A percentile compares a stretch with the other conserved stretches of the same genome.
phyloP scores from a whole-genome alignment of 1,140 invertebrate genomes.

The Panagrolaimus sp. region DNA sequence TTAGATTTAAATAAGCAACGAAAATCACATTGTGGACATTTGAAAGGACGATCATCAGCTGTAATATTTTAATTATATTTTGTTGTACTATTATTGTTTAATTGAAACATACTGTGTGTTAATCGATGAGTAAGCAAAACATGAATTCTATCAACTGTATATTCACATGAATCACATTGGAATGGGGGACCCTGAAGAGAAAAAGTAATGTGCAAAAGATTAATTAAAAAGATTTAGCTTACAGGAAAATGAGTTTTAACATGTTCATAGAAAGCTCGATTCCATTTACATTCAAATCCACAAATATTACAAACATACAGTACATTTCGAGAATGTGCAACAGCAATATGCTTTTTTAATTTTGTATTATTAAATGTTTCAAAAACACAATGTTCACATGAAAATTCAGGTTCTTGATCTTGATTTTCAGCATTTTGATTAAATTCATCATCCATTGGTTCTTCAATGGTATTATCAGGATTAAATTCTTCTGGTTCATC shows the following conservation, averaged over 20 bases:
- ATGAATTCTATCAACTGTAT: slow-evolving; percentile 63
- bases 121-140: slow-evolving; percentile 65
- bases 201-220: slow-evolving; percentile 12
- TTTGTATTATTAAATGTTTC: slow-evolving; percentile 62
- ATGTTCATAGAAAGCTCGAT: slow-evolving; percentile 67
- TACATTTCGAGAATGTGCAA: slow-evolving; percentile 65
- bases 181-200: slow-evolving; percentile 67
- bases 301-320: slow-evolving; percentile 68
- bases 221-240: slow-evolving; percentile 25
- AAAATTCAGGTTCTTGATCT: slow-evolving; percentile 28
- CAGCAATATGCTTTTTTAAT: slow-evolving; percentile 64
- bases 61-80: slow-evolving; percentile 26
- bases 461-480: slow-evolving; percentile 26
- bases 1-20: slow-evolving; percentile 63
- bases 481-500: slow-evolving; percentile 42
- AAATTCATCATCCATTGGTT: slow-evolving; percentile 6
- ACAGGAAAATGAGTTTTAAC: slow-evolving; percentile 62
- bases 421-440: neutral
- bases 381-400: slow-evolving; percentile 64
- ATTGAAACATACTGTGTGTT: slow-evolving; percentile 60
- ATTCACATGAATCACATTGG: slow-evolving; percentile 67
- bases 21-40: slow-evolving; percentile 62
- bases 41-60: slow-evolving; percentile 63
- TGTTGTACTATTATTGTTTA: slow-evolving; percentile 20
- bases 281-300: slow-evolving; percentile 67